Base-by-base conservation (phyloP, 2,888 invertebrate genomes). In the Microctonus hyperodae region DNA sequence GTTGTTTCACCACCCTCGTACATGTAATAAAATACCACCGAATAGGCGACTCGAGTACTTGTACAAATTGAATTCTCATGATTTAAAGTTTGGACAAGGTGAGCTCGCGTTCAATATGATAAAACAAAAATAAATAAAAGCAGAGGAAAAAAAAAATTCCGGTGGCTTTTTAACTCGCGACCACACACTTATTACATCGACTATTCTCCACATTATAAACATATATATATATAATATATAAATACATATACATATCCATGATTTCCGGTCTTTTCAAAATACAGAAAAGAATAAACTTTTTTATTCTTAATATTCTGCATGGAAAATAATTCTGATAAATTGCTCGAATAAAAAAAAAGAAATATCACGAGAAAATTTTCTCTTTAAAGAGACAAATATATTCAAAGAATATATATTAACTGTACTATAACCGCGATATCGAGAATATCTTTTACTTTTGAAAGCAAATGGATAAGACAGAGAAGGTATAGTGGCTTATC, bases 21-120 rank as follows among this genome's bases (percentile, higher is more conserved):
- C 40, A 40, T 37, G 13, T 11, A 22, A 6, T 7, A 23, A 9
- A 2, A 60, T 23, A 13, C n/a, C 0, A n/a, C 5, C 20, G n/a
- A n/a, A n/a, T n/a, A n/a, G n/a, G n/a, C n/a, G n/a, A n/a, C n/a
- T n/a, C n/a, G 16, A n/a, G 16, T 44, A 22, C 58, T n/a, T n/a
- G 22, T 7, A 9, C 13, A n/a, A 58, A 58, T 58, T 40, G 37
- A 58, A 58, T 40, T 40, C 23, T 23, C 58, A 58, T 40, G 37
- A 58, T 58, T 58, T 22, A 22, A 35, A 5, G 35, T 22, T 58
- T 11, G 40, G 10, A 20, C n/a, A 40, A 20, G 20, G 22, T 37
- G 23, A 22, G 23, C 22, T 40, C 22, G 13, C n/a, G n/a, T n/a
- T n/a, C n/a, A n/a, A n/a, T n/a, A n/a, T n/a, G n/a, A n/a, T n/a